Evolutionary conservation across 2,888 invertebrate genomes (phyloP).

Genomic region (Volucella inanis): DNA sequence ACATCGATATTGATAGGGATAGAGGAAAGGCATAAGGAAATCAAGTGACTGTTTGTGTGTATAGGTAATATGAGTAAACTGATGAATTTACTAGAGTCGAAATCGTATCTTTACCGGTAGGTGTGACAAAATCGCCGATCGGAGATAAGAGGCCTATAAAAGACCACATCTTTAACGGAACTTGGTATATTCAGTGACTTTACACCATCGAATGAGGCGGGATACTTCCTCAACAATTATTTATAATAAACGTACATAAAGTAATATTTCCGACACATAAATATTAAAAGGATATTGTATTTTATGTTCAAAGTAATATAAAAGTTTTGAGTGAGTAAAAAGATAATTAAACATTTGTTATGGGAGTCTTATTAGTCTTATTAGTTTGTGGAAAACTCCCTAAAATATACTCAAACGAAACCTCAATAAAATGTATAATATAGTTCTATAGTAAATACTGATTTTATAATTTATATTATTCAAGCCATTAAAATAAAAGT

Average conservation of each 20-base stretch:
- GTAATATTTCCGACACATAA: not conserved
- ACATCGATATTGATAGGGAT: constrained; percentile 1
- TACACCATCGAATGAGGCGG: constrained; percentile 47
- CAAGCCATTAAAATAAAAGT: not conserved
- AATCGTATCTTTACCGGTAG: constrained; percentile 49
- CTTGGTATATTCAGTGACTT: constrained; percentile 55
- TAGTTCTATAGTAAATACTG: no score
- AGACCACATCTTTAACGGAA: constrained; percentile 54
- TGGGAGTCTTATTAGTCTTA: constrained; percentile 36
- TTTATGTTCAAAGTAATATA: not conserved
- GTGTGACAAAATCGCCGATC: constrained; percentile 44
- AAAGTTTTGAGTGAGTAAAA: constrained; percentile 15
- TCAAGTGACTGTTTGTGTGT: not conserved
- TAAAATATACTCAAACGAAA: not conserved
- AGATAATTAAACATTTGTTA: not conserved
- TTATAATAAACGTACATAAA: not conserved
- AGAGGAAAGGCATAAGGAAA: not conserved
- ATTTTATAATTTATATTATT: no score
- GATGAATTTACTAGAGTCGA: constrained; percentile 21
- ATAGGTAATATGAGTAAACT: not conserved
- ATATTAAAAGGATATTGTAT: not conserved
- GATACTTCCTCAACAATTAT: not conserved
- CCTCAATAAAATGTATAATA: no score
- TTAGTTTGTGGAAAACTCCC: constrained; percentile 35
- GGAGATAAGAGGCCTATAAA: constrained; percentile 69